These are phyloP conservation scores for Rhinoderma darwinii DNA, from an alignment of 2,113 vertebrate genomes.

Conservation along the genomic window DNA sequence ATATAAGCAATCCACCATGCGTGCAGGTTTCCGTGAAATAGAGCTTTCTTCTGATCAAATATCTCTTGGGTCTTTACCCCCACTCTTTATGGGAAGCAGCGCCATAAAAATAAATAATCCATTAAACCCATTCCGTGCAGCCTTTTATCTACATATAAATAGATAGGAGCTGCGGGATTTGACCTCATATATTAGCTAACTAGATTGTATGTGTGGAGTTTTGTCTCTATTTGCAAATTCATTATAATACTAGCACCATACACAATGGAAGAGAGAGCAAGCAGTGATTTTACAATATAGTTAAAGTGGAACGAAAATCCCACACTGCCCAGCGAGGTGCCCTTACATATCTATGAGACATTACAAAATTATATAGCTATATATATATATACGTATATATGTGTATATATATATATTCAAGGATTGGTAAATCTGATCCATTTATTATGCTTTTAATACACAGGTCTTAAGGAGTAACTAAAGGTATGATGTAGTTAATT, in stretches of 20 bases:
- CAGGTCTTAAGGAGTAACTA: too few relatives aligned
- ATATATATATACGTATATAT: background rate
- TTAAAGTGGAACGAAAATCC: constrained; percentile 18
- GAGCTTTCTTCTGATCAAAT: constrained; percentile 37
- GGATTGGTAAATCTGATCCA: background rate
- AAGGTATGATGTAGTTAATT: too few relatives aligned
- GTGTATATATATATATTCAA: background rate
- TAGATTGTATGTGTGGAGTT: constrained; percentile 41
- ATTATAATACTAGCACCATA: constrained; percentile 45
- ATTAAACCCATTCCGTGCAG: constrained; percentile 42
- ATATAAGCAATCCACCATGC: constrained; percentile 26
- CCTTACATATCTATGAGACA: constrained; percentile 21
- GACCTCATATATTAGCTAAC: constrained; percentile 43
- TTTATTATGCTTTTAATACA: too few relatives aligned
- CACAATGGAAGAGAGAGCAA: constrained; percentile 32
- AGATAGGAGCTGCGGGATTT: constrained; percentile 51
- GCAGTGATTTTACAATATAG: constrained; percentile 40
- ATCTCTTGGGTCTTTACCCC: constrained; percentile 49
- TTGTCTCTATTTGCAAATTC: constrained; percentile 56
- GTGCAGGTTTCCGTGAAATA: constrained; percentile 16
- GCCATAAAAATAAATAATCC: constrained; percentile 53
- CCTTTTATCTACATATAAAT: constrained; percentile 51
- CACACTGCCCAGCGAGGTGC: background rate
- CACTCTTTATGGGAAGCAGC: constrained; percentile 49
- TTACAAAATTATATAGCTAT: background rate